Base-by-base conservation (phyloP, 2,797 vertebrate genomes). In the Gymnopithys bicolor region DNA sequence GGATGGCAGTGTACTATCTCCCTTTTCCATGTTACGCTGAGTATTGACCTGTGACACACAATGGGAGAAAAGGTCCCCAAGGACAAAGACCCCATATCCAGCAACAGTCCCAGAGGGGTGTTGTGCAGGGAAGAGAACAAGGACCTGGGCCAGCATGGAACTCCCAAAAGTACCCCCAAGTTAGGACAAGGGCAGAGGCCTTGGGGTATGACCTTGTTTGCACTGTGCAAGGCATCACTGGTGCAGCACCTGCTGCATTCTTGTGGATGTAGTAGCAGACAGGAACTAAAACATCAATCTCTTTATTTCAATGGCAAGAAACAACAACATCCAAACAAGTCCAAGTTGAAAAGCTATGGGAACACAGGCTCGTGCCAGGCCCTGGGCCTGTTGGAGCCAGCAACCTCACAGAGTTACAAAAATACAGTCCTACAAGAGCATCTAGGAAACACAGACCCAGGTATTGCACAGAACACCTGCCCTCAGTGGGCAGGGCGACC, bases 271-370 rank as follows among this genome's bases (percentile, higher is more conserved):
- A 73, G 83, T 28, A 32, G 59, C 60, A 93, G 35, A 75, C 30
- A 45, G 41, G 63, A 79, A 60, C 59, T 94, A 97, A 97, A 97
- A 97, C 95, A 96, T 96, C 74, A 91, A 96, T 87, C 78, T 94
- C 90, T 97, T 97, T 97, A 98, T 97, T 97, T 94, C 89, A 97
- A 92, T 91, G 89, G 95, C 97, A 96, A 97, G 94, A 97, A 97
- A 97, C 95, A 94, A 97, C 92, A 97, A 97, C 95, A 97, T 96
- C 91, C 88, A 96, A 96, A 96, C 43, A n/a, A n/a, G 88, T 97
- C 84, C 43, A 84, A 96, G 89, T 93, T 21, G 28, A 96, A 97
- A 97, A 96, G 96, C 88, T 2, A 93, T 0, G 22, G 84, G 88
- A 96, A 91, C 5, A 4, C 60, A 93, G 77, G 93, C 95, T 95